phyloP scores from a whole-genome alignment of 2,113 vertebrate genomes.

The Natator depressus region DNA sequence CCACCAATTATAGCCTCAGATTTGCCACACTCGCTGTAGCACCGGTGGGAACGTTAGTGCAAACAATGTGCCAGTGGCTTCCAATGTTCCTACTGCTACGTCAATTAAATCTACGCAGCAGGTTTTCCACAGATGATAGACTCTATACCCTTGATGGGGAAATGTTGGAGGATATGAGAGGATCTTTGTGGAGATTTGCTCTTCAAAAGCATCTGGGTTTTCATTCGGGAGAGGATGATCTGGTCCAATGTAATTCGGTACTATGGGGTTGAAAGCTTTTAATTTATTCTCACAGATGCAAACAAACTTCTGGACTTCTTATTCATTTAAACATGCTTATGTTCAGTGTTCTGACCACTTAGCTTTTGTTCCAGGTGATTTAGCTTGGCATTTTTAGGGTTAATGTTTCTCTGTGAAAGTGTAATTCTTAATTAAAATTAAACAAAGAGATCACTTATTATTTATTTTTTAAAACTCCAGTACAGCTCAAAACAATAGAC shows the following conservation, averaged over 20 bases:
- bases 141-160: neutral
- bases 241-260: neutral
- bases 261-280: neutral
- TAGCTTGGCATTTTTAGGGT: constrained; percentile 53
- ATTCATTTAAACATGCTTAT: constrained; percentile 43
- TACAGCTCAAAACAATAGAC: constrained; percentile 76
- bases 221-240: neutral
- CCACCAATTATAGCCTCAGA: neutral
- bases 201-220: neutral
- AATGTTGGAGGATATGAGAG: neutral
- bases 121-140: neutral
- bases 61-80: neutral
- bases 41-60: neutral
- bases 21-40: neutral
- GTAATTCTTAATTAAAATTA: constrained; percentile 76
- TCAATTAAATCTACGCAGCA: neutral
- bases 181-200: neutral
- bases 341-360: constrained; percentile 49
- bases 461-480: constrained; percentile 69
- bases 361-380: constrained; percentile 52
- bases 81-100: neutral
- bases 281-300: constrained; percentile 5
- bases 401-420: constrained; percentile 69
- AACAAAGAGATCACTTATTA: constrained; percentile 73
- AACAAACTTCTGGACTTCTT: constrained; percentile 47